Base-by-base conservation (phyloP, 2,113 vertebrate genomes). In the Podarcis raffonei region DNA sequence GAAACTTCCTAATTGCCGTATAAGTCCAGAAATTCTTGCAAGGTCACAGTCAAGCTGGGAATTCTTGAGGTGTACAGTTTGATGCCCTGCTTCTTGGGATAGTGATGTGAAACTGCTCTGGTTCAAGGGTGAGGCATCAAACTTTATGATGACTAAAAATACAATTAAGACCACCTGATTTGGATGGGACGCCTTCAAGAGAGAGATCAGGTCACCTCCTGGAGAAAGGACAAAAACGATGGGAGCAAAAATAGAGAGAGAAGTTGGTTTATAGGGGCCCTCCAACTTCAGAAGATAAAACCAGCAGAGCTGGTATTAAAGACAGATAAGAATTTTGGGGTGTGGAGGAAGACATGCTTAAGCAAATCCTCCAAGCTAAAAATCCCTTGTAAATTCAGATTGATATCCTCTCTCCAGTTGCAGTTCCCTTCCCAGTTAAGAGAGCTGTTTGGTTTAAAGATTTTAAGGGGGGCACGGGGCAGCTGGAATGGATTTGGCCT, bases 21-120 rank as follows among this genome's bases (percentile, higher is more conserved):
- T 0, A 0, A 62, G 53, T 85, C 48, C 71, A 39, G 89, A 82
- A 77, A 18, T 0, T 0, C 65, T 53, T 20, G 15, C 12, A 32
- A 16, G 25, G 82, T 37, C 65, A 13, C 0, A 1, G 30, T 74
- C 75, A 9, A 81, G 16, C 7, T 15, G 23, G 6, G 27, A 69
- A 42, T 35, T 35, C 13, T n/a, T 48, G 65, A 39, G 62, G 35
- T 25, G 12, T 35, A 25, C 80, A 65, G 42, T 25, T 81, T 23
- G 20, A 35, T 65, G 16, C 1, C 6, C 3, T 23, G 18, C 32
- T 32, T n/a, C 30, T 59, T 62, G 22, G 11, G 48, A 53, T 53
- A 5, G 13, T 62, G 18, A 20, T 62, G 59, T 62, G 59, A 62
- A 62, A 8, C 59, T 62, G 59, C 59, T 20, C 59, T 62, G 59